Percentiles rank a stretch among this genome's conserved stretches.
Evolutionary conservation across 1,140 invertebrate genomes (phyloP).

Genomic region (Hycleus phaleratus): DNA sequence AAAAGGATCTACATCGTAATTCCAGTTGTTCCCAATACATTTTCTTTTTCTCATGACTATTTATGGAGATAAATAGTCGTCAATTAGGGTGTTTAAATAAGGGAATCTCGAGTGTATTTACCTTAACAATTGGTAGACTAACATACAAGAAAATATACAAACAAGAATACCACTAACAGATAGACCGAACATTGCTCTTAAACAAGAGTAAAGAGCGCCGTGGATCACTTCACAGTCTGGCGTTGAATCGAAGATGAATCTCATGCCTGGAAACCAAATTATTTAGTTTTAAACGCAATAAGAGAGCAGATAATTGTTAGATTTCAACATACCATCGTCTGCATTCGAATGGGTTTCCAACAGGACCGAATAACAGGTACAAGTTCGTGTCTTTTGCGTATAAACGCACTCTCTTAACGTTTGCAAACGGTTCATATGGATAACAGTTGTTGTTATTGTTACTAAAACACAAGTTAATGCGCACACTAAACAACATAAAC

Average conservation of each 20-base stretch:
- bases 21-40: conserved; percentile 91
- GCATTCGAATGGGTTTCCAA: conserved; percentile 49
- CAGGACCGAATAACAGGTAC: conserved; percentile 65
- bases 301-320: no score
- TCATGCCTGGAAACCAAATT: conserved; percentile 40
- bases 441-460: conserved; percentile 85
- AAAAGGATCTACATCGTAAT: conserved; percentile 68
- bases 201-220: conserved; percentile 75
- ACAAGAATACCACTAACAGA: conserved; percentile 82
- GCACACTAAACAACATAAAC: conserved; percentile 73
- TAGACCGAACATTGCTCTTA: conserved; percentile 79
- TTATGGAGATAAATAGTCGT: conserved; percentile 19
- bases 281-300: no score
- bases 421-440: conserved; percentile 86
- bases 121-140: conserved; percentile 80
- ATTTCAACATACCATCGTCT: conserved; percentile 47
- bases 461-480: conserved; percentile 78
- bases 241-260: conserved; percentile 72
- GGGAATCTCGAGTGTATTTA: conserved; percentile 29
- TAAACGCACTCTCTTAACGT: conserved; percentile 80
- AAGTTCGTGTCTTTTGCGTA: conserved; percentile 64
- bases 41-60: conserved; percentile 82
- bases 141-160: conserved; percentile 86
- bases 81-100: not conserved
- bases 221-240: conserved; percentile 81